These are phyloP conservation scores for Drosophila lini DNA, from an alignment of 1,140 invertebrate species.

Conservation along the genomic window DNA sequence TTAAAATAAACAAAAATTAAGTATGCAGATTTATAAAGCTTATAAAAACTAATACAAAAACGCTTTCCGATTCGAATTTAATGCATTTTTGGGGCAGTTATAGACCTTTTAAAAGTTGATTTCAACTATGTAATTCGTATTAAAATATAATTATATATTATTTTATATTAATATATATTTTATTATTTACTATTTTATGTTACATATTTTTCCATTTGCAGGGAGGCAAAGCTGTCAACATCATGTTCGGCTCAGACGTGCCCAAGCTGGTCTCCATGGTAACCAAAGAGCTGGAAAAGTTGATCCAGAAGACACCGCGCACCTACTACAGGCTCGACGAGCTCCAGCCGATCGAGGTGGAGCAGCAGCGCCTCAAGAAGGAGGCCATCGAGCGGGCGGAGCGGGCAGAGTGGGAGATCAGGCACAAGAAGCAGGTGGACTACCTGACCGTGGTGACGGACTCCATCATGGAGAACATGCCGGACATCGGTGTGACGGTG, in stretches of 20 bases:
- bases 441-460: conserved; percentile 84
- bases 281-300: conserved; percentile 88
- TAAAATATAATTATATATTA: too few species aligned
- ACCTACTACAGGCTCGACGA: conserved; percentile 84
- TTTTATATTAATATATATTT: too few species aligned
- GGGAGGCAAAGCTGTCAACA: conserved; percentile 89
- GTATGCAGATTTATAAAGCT: too few species aligned
- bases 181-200: too few species aligned
- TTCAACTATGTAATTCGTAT: too few species aligned
- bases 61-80: too few species aligned
- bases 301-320: conserved; percentile 67
- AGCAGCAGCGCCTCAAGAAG: conserved; percentile 65
- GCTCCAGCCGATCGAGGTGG: conserved; percentile 86
- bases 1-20: too few species aligned
- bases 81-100: too few species aligned
- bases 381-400: conserved; percentile 54
- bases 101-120: too few species aligned
- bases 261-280: conserved; percentile 90
- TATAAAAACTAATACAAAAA: too few species aligned
- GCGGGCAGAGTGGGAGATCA: conserved; percentile 72
- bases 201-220: neutral
- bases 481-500: conserved; percentile 82
- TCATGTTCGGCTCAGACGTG: conserved; percentile 93
- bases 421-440: conserved; percentile 74
- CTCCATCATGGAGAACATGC: conserved; percentile 84